Conservation (phyloP, 2,888 invertebrate species). For the Crossocerus cetratus region DNA sequence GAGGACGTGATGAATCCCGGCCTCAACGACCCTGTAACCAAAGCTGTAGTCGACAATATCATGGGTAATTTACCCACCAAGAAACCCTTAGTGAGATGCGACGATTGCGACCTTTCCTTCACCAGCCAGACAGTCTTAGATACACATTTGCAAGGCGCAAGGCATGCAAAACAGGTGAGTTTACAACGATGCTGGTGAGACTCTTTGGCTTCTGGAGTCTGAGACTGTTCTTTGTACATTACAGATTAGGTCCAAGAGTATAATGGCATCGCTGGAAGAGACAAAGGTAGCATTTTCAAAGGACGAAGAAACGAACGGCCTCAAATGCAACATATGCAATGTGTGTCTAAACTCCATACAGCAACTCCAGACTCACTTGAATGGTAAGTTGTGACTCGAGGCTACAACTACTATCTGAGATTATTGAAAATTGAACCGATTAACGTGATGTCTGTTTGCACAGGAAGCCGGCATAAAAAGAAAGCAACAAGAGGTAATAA, state of each 20-base stretch:
- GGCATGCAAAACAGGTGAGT: slow-evolving; percentile 73
- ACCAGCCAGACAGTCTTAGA: slow-evolving; percentile 77
- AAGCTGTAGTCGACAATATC: slow-evolving; percentile 77
- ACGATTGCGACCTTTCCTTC: slow-evolving; percentile 77
- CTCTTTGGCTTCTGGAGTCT: background rate
- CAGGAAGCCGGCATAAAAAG: slow-evolving; percentile 75
- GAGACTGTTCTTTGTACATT: background rate
- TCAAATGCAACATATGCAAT: slow-evolving; percentile 77
- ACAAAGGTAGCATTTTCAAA: slow-evolving; percentile 73
- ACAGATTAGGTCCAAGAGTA: slow-evolving; percentile 73
- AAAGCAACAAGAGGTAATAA: slow-evolving; percentile 75
- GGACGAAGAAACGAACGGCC: slow-evolving; percentile 72
- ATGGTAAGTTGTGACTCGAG: slow-evolving; percentile 61
- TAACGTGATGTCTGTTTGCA: slow-evolving; percentile 37
- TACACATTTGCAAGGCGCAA: slow-evolving; percentile 76
- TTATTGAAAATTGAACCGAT: background rate
- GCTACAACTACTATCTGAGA: background rate
- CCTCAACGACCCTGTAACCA: slow-evolving; percentile 76
- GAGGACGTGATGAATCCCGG: slow-evolving; percentile 56
- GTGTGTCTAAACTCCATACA: slow-evolving; percentile 78
- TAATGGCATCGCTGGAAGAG: slow-evolving; percentile 73
- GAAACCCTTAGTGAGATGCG: slow-evolving; percentile 75
- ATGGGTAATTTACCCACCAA: slow-evolving; percentile 77
- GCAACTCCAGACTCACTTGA: slow-evolving; percentile 77
- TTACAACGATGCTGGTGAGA: background rate